Conservation (phyloP, 2,797 vertebrate species). For the Amphiprion clarkii region DNA sequence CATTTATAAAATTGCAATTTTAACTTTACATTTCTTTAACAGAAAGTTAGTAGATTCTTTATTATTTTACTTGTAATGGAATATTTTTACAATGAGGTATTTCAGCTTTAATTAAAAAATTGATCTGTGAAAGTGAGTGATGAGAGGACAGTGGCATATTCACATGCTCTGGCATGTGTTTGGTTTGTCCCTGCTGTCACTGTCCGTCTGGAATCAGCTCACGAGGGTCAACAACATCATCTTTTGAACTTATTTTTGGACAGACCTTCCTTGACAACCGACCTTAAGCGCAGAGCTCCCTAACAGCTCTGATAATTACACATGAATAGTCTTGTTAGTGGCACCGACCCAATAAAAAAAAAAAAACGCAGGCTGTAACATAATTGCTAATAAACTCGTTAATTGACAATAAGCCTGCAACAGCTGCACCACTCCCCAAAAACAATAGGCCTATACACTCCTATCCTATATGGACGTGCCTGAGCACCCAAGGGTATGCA, state of each 20-base stretch:
- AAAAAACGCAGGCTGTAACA: conserved; percentile 18
- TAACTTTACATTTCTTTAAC: background rate
- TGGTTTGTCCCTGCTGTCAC: conserved; percentile 64
- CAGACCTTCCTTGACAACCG: conserved; percentile 57
- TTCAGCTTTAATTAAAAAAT: background rate
- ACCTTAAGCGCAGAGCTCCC: conserved; percentile 14
- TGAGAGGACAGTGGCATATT: conserved; percentile 3
- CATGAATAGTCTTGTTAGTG: conserved; percentile 4
- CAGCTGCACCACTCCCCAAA: conserved; percentile 75
- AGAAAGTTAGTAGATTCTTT: background rate
- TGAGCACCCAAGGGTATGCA: conserved; percentile 63
- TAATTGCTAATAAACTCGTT: conserved; percentile 47
- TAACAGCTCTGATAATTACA: conserved; percentile 28
- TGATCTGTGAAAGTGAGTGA: too few relatives aligned
- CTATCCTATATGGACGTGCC: conserved; percentile 41
- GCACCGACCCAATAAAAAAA: conserved; percentile 18
- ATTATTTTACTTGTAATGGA: background rate
- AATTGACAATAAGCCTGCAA: conserved; percentile 61
- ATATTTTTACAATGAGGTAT: background rate
- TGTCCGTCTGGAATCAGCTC: conserved; percentile 59
- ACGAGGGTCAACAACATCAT: conserved; percentile 53
- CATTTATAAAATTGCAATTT: background rate
- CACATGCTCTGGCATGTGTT: conserved; percentile 59
- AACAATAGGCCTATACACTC: conserved; percentile 58
- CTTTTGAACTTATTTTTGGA: conserved; percentile 83